These are phyloP conservation scores for Xestia c-nigrum DNA, from an alignment of 2,888 invertebrate genomes.

Conservation along the genomic window DNA sequence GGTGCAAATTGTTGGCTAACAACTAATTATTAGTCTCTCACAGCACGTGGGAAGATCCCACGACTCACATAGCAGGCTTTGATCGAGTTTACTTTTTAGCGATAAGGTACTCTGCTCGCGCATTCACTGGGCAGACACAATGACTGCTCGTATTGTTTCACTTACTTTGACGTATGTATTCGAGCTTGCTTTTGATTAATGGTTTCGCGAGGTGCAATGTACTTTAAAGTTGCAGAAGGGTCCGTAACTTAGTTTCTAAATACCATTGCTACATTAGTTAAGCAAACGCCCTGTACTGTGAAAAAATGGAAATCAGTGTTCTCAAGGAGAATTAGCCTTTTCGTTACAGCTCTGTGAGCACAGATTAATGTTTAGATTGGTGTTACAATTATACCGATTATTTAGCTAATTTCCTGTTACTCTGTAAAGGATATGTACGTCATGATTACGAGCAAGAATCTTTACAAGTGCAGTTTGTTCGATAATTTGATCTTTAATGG, in stretches of 20 bases:
- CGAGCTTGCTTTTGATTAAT: slow-evolving; percentile 73
- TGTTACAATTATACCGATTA: slow-evolving; percentile 81
- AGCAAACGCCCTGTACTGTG: slow-evolving; percentile 80
- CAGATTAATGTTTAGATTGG: slow-evolving; percentile 79
- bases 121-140: slow-evolving; percentile 73
- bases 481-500: slow-evolving; percentile 32
- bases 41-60: slow-evolving; percentile 86
- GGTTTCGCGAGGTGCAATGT: slow-evolving; percentile 71
- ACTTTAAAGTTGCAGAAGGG: slow-evolving; percentile 69
- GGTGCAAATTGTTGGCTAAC: slow-evolving; percentile 82
- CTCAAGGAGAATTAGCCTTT: slow-evolving; percentile 83
- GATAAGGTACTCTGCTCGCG: slow-evolving; percentile 76
- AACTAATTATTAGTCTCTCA: slow-evolving; percentile 77
- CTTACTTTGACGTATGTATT: slow-evolving; percentile 70
- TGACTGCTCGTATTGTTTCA: slow-evolving; percentile 75
- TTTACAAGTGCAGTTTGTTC: slow-evolving; percentile 44
- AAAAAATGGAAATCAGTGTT: slow-evolving; percentile 83
- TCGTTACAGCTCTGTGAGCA: slow-evolving; percentile 79
- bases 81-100: slow-evolving; percentile 82
- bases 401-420: slow-evolving; percentile 80
- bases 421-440: slow-evolving; percentile 65
- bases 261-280: slow-evolving; percentile 76
- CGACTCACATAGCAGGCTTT: slow-evolving; percentile 75
- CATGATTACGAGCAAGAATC: slow-evolving; percentile 58
- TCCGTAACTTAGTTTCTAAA: slow-evolving; percentile 64